Evolutionary conservation across 1,140 invertebrate genomes (phyloP), one percentile per base, ranked within the genome.

Genomic region (Drosophila ercepeae): DNA sequence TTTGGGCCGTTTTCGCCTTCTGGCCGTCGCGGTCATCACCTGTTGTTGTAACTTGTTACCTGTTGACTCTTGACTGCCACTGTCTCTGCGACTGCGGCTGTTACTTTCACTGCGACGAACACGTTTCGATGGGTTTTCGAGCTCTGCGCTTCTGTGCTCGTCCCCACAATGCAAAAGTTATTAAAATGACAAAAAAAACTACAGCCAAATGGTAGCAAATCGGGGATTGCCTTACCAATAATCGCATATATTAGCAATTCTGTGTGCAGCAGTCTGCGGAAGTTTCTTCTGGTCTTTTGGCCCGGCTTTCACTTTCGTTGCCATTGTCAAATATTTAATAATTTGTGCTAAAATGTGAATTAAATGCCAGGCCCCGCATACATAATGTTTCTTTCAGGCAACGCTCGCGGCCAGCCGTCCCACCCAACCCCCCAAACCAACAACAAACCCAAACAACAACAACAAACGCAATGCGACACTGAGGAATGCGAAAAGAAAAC

Each of bases 181-280:
- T 78, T 69, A 83, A 83, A 73, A 74, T 78, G 65, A 73, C 69
- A 79, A 75, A 74, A 78, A 78, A 69, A 45, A 1, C 16, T 14
- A 16, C 39, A 14, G 58, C 50, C 46, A 64, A 49, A 54, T 46
- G 21, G 49, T n/a, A n/a, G n/a, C n/a, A n/a, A n/a, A 13, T 27
- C 27, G 39, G n/a, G 14, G 23, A 49, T 68, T 18, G 63, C 70
- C 57, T 65, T 67, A 65, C 67, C 79, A 81, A 84, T 84, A 84
- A 86, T 73, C 72, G 76, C 77, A 88, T 88, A 86, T 74, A 88
- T 86, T 86, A 86, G 82, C 77, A 51, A 81, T 86, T 86, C 81
- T 74, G 41, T 61, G 8, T 71, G 29, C 29, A 32, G 29, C 29
- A 9, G 11, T 32, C 29, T 32, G 39, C 81, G 78, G 78, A 83